phyloP scores from a whole-genome alignment of 1,140 invertebrate genomes.

The Brachystomella parvula region DNA sequence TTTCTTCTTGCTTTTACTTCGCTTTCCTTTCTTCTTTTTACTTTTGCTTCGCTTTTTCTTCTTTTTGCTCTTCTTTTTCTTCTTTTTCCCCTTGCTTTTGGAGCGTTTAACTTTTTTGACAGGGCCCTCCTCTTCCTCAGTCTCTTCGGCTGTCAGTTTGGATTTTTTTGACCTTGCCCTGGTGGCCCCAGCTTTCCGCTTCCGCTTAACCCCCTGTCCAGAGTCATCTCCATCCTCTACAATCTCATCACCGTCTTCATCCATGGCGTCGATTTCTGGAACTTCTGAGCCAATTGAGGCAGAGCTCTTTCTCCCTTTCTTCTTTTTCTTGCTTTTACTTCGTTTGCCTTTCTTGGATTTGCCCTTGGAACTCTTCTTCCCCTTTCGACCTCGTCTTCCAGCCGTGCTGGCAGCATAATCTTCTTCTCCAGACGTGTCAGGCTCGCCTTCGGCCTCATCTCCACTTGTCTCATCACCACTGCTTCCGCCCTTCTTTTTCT shows the following conservation, averaged over 20 bases:
- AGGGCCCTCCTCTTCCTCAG: not conserved
- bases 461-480: not conserved
- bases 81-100: constrained; percentile 5
- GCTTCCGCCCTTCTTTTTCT: not conserved
- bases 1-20: not conserved
- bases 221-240: too few species aligned
- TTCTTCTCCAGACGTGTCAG: too few species aligned
- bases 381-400: too few species aligned
- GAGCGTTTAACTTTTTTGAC: not conserved
- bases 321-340: not conserved
- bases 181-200: not conserved
- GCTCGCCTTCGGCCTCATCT: not conserved
- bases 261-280: too few species aligned
- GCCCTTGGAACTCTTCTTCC: not conserved
- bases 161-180: not conserved
- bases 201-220: too few species aligned
- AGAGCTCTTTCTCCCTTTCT: too few species aligned
- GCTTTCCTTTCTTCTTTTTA: not conserved
- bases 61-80: constrained; percentile 3
- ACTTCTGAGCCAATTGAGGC: too few species aligned
- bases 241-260: not conserved
- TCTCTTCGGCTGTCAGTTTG: not conserved
- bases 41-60: not conserved
- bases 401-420: too few species aligned
- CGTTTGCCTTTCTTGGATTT: not conserved